Percentiles rank a stretch among this genome's conserved stretches.
Conservation (phyloP, 1,140 invertebrate genomes). For the Hyphantria cunea region DNA sequence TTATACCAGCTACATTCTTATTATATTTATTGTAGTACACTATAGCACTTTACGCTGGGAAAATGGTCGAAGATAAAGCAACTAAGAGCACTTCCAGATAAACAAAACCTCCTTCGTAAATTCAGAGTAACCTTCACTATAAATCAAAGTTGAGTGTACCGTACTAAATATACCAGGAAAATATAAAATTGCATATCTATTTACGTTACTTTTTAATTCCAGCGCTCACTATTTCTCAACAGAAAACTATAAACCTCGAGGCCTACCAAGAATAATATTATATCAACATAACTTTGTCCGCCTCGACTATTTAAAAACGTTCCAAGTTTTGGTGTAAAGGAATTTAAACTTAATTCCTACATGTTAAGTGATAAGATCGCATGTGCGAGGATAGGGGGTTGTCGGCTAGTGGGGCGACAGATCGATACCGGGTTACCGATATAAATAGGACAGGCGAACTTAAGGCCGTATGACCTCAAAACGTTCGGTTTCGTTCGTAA, state of each 20-base stretch:
- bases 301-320: constrained; percentile 46
- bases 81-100: background rate
- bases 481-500: constrained; percentile 62
- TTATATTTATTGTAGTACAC: background rate
- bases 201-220: constrained; percentile 17
- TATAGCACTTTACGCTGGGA: background rate
- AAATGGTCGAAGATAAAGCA: background rate
- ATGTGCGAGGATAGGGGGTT: constrained; percentile 51
- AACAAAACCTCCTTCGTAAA: background rate
- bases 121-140: background rate
- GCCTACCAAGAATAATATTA: constrained; percentile 41
- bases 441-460: constrained; percentile 75
- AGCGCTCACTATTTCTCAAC: constrained; percentile 9
- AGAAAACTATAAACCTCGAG: constrained; percentile 34
- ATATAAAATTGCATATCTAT: constrained; percentile 11
- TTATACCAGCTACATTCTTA: background rate
- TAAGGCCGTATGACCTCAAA: constrained; percentile 55
- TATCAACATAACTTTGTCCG: constrained; percentile 43
- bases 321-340: constrained; percentile 34
- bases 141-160: constrained; percentile 2
- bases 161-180: background rate
- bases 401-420: constrained; percentile 73
- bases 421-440: constrained; percentile 73
- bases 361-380: constrained; percentile 54
- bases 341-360: constrained; percentile 53